Base-by-base conservation (phyloP, 2,888 invertebrate species). In the Phengaris arion region DNA sequence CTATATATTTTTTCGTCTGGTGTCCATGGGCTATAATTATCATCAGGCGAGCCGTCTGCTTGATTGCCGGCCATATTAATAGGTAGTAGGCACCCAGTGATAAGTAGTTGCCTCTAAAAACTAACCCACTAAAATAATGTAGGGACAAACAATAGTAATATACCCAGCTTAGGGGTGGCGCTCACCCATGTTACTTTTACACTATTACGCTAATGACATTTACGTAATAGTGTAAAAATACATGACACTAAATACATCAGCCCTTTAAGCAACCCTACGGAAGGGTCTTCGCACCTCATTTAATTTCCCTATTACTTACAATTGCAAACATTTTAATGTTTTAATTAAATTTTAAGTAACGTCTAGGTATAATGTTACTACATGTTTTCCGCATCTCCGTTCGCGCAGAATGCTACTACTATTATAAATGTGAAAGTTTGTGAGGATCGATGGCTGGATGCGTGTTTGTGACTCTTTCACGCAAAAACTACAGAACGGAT, bases 221-320 rank as follows among this genome's bases (percentile, higher is more conserved):
- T 52, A 52, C 15, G 52, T 52, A 6, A 72, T 22, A 22, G 22
- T 22, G 22, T 22, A 22, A 22, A 22, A 22, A 22, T 22, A 22
- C 22, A 22, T 22, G 22, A 22, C 70, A 52, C 52, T 35, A 35
- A 54, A 35, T 10, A 6, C 54, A 52, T 52, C 70, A 72, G 9
- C 70, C 70, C 10, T 72, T 51, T 52, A 54, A 52, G 52, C 52
- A 13, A 22, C 52, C 52, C 13, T 48, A 7, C 52, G 52, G 22
- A 68, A 54, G 70, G 35, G 52, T 72, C 52, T 12, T 22, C 52
- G 35, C 70, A 51, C 70, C 15, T 9, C 69, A 35, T 72, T 72
- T 35, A 64, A 64, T 64, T 64, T 64, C 22, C 22, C 59, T 64
- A 64, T 35, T 35, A 35, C 5, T 8, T 10, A 35, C 10, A 35